A percentile compares a stretch with the other conserved stretches of the same genome.
These are phyloP conservation scores for Siniperca knerii DNA, from an alignment of 2,113 vertebrate species.

Conservation along the genomic window DNA sequence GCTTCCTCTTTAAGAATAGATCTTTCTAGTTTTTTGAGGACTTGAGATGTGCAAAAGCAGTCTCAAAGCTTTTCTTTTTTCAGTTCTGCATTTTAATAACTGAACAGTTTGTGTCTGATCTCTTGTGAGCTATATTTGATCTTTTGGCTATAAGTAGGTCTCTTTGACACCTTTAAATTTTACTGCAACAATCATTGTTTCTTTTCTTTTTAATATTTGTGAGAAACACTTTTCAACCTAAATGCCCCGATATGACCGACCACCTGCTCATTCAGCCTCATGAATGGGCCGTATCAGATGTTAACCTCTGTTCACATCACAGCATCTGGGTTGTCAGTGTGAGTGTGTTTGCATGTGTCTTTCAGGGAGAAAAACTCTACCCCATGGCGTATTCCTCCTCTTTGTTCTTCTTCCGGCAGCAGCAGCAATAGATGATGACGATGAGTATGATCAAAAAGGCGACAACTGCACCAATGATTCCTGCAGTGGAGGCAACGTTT, in stretches of 20 bases:
- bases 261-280: neutral
- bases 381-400: constrained; percentile 68
- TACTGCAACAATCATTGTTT: neutral
- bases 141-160: neutral
- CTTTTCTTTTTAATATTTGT: neutral
- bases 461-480: constrained; percentile 64
- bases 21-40: too few species aligned
- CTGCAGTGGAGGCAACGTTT: constrained; percentile 66
- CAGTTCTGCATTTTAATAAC: neutral
- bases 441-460: constrained; percentile 39
- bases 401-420: constrained; percentile 66
- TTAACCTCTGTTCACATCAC: neutral
- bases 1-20: neutral
- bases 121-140: neutral
- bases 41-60: too few species aligned
- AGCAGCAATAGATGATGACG: constrained; percentile 74
- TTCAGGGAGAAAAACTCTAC: constrained; percentile 53
- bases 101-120: neutral
- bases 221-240: neutral
- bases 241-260: neutral
- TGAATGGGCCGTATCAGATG: neutral
- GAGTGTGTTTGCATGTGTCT: neutral
- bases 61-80: too few species aligned
- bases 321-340: neutral
- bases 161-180: neutral